Evolutionary conservation across 2,113 vertebrate species (phyloP).

Genomic region (Taxidea taxus): DNA sequence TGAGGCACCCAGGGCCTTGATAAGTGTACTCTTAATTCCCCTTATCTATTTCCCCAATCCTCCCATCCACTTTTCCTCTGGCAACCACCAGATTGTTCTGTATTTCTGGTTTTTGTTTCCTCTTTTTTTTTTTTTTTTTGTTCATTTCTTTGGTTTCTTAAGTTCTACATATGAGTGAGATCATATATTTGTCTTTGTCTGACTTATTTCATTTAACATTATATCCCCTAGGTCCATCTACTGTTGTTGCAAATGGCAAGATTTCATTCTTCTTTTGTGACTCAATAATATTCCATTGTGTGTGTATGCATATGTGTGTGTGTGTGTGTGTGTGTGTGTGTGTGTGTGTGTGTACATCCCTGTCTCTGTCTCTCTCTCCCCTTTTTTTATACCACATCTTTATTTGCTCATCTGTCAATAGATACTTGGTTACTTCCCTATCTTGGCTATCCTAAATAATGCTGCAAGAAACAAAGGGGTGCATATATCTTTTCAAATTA

Average conservation of each 20-base stretch:
- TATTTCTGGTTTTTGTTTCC: neutral
- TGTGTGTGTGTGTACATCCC: no score
- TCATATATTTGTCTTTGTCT: neutral
- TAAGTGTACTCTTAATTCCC: neutral
- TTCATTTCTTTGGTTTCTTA: neutral
- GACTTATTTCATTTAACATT: neutral
- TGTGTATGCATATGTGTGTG: neutral
- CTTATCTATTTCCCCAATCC: neutral
- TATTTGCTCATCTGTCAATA: neutral
- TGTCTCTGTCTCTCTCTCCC: neutral
- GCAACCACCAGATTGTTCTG: neutral
- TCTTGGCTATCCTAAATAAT: neutral
- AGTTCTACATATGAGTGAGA: neutral
- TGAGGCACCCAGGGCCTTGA: no score
- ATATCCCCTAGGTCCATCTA: neutral
- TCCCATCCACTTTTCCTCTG: neutral
- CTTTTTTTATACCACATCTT: neutral
- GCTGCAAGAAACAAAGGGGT: neutral
- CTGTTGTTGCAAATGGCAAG: neutral
- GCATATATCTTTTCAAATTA: neutral
- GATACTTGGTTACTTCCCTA: neutral
- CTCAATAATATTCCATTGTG: neutral
- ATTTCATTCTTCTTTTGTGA: neutral
- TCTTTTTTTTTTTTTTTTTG: neutral
- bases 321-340: no score